Base-by-base conservation (phyloP, 2,797 vertebrate genomes). In the Onychomys torridus region DNA sequence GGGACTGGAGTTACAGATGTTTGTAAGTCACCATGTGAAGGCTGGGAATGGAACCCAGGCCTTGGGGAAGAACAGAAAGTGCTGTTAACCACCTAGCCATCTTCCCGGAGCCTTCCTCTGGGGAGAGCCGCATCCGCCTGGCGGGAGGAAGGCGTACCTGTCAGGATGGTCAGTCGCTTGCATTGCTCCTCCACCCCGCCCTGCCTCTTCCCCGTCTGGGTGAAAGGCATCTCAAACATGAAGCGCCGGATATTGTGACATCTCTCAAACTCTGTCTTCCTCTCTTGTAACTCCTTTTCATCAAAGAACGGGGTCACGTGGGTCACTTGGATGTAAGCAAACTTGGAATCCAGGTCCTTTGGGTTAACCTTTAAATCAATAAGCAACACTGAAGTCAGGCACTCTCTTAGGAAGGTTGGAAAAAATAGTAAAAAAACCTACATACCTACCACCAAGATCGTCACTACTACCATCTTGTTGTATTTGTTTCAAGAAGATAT, bases 311-410 rank as follows among this genome's bases (percentile, higher is more conserved):
- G 99, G 7, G 98, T 98, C 75, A 99, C 99, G 0, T 99, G 99
- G 1, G 99, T 99, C 97, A 99, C 99, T 98, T 99, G 99, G 98
- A 99, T 99, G 96, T 99, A 99, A n/a, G 99, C 99, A 2, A 99
- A 99, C 98, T 99, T 99, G 73, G 99, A 99, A 98, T 99, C 99
- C 93, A 99, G 98, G 98, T 99, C 99, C 97, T 99, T 99, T 0
- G 99, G 99, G 98, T 99, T 99, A 92, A 99, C 99, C 99, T 99
- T 95, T 82, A 94, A 96, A 93, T 76, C 63, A 71, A 95, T 23
- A 63, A 86, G 81, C 43, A 49, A 91, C 84, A 90, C 0, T 71
- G 87, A 83, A 95, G 69, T 40, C 1, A 40, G 49, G 77, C 79
- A 93, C 12, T 43, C 13, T 40, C 29, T 88, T 81, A 85, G 79